Percentiles rank a stretch among this genome's conserved stretches.
Evolutionary conservation across 2,113 vertebrate species (phyloP).

Genomic region (Grammomys dolichurus): DNA sequence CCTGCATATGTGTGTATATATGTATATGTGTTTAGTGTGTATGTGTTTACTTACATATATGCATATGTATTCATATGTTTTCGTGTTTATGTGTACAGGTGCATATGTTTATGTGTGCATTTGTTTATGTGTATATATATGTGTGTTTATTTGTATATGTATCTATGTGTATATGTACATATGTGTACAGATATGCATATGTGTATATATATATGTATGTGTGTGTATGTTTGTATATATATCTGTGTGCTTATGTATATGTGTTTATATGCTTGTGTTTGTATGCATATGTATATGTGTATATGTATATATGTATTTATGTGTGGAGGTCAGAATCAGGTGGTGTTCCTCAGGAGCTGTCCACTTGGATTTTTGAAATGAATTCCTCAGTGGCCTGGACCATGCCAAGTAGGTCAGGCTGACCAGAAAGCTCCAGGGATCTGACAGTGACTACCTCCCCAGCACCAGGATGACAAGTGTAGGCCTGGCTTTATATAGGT

Average conservation of each 20-base stretch:
- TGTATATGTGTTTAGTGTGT: not conserved
- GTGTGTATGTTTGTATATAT: not conserved
- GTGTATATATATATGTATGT: not conserved
- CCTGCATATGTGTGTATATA: not conserved
- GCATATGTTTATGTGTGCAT: not conserved
- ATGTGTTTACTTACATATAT: not conserved
- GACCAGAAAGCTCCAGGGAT: not conserved
- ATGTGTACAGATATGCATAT: too few relatives aligned
- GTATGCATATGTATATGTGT: not conserved
- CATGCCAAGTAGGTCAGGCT: not conserved
- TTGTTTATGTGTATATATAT: not conserved
- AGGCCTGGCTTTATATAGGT: not conserved
- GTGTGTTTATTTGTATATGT: not conserved
- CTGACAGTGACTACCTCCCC: not conserved
- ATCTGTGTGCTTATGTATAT: not conserved
- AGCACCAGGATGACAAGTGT: too few relatives aligned
- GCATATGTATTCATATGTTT: not conserved
- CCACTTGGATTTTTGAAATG: not conserved
- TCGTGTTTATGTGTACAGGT: not conserved
- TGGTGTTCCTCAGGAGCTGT: not conserved
- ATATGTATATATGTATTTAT: not conserved
- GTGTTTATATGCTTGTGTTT: not conserved
- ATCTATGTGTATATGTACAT: not conserved
- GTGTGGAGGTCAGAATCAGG: too few relatives aligned
- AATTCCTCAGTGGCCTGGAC: not conserved